These are phyloP conservation scores for Melipona bicolor DNA, from an alignment of 2,888 invertebrate species.

Conservation along the genomic window DNA sequence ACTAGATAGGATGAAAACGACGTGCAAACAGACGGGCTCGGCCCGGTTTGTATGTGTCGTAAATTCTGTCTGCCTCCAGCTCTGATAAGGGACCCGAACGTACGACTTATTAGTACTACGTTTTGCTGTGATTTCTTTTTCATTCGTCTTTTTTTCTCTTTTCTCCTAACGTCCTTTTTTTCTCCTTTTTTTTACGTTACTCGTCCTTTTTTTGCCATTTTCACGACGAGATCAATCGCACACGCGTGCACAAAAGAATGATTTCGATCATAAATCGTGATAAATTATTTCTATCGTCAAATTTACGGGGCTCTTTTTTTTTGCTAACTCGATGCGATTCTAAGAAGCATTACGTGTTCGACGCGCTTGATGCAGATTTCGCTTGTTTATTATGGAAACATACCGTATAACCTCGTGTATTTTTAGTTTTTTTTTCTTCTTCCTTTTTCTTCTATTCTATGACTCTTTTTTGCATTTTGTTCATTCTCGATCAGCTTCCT, in stretches of 20 bases:
- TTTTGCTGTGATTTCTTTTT: slow-evolving; percentile 58
- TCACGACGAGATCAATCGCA: neutral
- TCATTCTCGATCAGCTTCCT: neutral
- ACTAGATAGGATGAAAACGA: slow-evolving; percentile 65
- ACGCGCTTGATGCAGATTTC: slow-evolving; percentile 32
- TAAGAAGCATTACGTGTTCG: slow-evolving; percentile 40
- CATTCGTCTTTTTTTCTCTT: neutral
- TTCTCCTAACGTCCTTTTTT: neutral
- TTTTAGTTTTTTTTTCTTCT: slow-evolving; percentile 22
- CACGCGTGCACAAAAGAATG: neutral
- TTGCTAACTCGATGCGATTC: slow-evolving; percentile 13
- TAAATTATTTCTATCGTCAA: slow-evolving; percentile 12
- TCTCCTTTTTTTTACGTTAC: neutral
- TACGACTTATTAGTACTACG: slow-evolving; percentile 56
- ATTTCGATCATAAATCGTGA: neutral
- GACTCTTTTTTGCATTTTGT: neutral
- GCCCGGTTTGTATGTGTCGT: slow-evolving; percentile 60
- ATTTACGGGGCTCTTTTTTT: neutral
- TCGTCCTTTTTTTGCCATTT: neutral
- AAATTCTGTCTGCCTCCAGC: slow-evolving; percentile 64
- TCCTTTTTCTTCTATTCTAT: neutral
- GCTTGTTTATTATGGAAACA: slow-evolving; percentile 42
- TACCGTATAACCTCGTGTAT: slow-evolving; percentile 16
- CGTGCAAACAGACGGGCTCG: slow-evolving; percentile 66
- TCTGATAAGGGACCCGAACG: slow-evolving; percentile 65